Conservation (phyloP, 2,888 invertebrate genomes). For the Fabriciana adippe region DNA sequence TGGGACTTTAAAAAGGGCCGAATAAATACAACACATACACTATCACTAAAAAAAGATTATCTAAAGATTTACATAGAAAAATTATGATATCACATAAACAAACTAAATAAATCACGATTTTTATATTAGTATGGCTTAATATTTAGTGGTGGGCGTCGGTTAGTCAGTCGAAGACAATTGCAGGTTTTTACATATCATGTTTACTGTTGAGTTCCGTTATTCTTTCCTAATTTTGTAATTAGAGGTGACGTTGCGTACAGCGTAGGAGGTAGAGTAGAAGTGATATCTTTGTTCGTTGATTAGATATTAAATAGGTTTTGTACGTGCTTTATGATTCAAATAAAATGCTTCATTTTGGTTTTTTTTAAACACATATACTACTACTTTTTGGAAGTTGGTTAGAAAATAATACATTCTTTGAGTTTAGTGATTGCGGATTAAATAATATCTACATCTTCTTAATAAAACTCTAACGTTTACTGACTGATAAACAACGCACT, state of each 20-base stretch:
- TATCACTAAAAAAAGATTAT: too few relatives aligned
- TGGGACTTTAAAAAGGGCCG: too few relatives aligned
- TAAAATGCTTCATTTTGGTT: too few relatives aligned
- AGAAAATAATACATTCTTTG: too few relatives aligned
- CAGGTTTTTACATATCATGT: slow-evolving; percentile 60
- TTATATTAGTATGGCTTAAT: slow-evolving; percentile 59
- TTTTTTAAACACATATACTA: too few relatives aligned
- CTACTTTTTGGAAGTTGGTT: too few relatives aligned
- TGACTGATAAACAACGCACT: too few relatives aligned
- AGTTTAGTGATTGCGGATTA: too few relatives aligned
- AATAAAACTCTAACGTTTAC: too few relatives aligned
- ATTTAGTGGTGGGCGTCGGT: slow-evolving; percentile 64
- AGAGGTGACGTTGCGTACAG: slow-evolving; percentile 56
- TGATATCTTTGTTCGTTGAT: slow-evolving; percentile 27
- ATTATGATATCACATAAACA: background rate
- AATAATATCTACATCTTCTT: too few relatives aligned
- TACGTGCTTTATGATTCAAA: background rate
- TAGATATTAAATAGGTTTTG: background rate
- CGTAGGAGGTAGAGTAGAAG: slow-evolving; percentile 50
- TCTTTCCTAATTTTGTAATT: slow-evolving; percentile 55
- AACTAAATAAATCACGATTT: background rate
- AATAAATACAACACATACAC: too few relatives aligned
- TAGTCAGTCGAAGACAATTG: slow-evolving; percentile 63
- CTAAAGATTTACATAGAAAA: too few relatives aligned
- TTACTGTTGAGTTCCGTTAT: slow-evolving; percentile 57